A percentile compares a stretch with the other conserved stretches of the same genome.
Evolutionary conservation across 2,797 vertebrate species (phyloP).

Genomic region (Ispidina lecontei): DNA sequence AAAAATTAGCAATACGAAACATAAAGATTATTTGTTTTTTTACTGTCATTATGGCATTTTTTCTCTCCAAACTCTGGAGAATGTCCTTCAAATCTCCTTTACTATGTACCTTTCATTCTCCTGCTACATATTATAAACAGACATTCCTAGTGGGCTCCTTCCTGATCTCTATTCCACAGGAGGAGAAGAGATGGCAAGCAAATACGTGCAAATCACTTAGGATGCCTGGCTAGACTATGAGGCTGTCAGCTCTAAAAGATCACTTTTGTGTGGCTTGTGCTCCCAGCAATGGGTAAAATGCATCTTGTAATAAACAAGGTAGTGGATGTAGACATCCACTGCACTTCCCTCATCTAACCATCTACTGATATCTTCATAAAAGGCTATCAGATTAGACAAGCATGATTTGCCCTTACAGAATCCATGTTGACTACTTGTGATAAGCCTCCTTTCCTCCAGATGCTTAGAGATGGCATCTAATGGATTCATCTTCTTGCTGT

Average conservation of each 20-base stretch:
- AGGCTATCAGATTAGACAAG: no score
- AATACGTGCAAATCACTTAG: background rate
- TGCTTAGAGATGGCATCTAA: no score
- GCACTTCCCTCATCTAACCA: no score
- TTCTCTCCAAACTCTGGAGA: background rate
- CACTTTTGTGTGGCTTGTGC: background rate
- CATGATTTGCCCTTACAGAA: no score
- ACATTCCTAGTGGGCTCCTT: background rate
- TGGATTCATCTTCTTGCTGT: background rate
- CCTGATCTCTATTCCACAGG: background rate
- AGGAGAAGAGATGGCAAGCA: conserved; percentile 7
- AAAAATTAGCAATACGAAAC: background rate
- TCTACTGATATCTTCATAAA: no score
- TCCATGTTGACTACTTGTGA: no score
- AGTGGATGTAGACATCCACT: background rate
- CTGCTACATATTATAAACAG: background rate
- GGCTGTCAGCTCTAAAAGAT: background rate
- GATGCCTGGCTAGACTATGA: background rate
- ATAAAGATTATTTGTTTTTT: background rate
- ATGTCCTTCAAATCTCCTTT: background rate
- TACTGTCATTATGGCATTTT: background rate
- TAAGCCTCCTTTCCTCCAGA: no score
- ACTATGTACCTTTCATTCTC: background rate
- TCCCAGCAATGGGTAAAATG: conserved; percentile 1
- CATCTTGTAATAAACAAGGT: background rate